A percentile compares a stretch with the other conserved stretches of the same genome.
Evolutionary conservation across 2,797 vertebrate species (phyloP).

Genomic region (Halcyon smyrnensis): DNA sequence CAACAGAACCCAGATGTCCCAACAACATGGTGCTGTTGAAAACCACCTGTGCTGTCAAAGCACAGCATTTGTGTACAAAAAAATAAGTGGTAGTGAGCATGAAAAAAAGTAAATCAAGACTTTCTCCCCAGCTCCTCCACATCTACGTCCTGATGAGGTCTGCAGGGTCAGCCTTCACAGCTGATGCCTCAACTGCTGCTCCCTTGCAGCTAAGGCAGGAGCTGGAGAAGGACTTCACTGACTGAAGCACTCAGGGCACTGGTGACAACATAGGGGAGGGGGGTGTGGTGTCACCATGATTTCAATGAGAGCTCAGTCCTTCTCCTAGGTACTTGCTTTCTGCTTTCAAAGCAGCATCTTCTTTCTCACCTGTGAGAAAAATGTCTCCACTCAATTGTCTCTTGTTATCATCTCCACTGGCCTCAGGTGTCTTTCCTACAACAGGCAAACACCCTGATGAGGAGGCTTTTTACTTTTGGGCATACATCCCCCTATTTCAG

Average conservation of each 20-base stretch:
- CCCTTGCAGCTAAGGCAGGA: background rate
- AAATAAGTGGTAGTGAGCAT: background rate
- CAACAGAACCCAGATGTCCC: background rate
- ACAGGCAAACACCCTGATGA: background rate
- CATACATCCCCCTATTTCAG: background rate
- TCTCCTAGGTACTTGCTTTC: background rate
- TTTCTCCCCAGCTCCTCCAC: background rate
- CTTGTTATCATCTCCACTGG: background rate
- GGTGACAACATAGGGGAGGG: background rate
- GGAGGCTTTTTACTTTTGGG: background rate
- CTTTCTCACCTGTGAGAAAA: background rate
- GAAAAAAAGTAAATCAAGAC: background rate
- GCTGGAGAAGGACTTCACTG: background rate
- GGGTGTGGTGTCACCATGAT: background rate
- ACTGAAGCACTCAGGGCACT: background rate
- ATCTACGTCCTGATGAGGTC: background rate
- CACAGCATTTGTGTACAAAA: background rate
- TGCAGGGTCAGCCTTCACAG: background rate
- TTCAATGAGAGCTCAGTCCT: background rate
- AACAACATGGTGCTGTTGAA: background rate
- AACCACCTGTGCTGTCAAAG: background rate
- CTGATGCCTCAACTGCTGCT: background rate
- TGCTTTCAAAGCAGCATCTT: background rate
- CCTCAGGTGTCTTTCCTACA: background rate
- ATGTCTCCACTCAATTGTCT: background rate